Evolutionary conservation across 2,797 vertebrate species (phyloP), one percentile per base, ranked within the genome.

Genomic region (Acanthurus leucopareius): DNA sequence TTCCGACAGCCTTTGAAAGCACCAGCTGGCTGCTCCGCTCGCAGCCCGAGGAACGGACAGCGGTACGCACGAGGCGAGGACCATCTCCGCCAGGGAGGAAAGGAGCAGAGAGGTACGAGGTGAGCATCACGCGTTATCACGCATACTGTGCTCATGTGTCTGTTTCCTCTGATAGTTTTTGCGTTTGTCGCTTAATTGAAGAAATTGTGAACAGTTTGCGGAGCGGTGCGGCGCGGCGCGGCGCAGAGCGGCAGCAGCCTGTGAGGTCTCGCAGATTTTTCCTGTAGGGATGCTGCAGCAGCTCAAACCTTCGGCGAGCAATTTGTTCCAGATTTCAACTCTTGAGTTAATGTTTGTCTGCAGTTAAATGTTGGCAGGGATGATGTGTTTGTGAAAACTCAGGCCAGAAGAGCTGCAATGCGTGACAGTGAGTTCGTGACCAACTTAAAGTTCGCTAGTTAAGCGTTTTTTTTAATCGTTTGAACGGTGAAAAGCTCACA

Each of bases 21-120:
- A 54, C 17, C 91, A 88, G 49, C 57, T 40, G 74, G 82, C 80
- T 76, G 85, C 88, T 86, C 79, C 40, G 83, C 82, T 88, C 57
- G 25, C 85, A 84, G 77, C 74, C 78, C 1, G 44, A 78, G 79
- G 73, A 79, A 42, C 76, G 78, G 83, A 69, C 84, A 61, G 75
- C 69, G 56, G 44, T 2, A 0, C 61, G 25, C 87, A 83, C 56
- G 69, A 85, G 84, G 81, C 89, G 61, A 68, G 63, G 80, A 84
- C 42, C 87, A 40, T 83, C 86, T 83, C 79, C 80, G 77, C 79
- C 64, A 66, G 86, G 77, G 73, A 57, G 62, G 78, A 71, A 20
- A 35, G 69, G 69, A 52, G 10, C 74, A 2, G 66, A 79, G 48
- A 77, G 73, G 82, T 78, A 75, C 69, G 25, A 72, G 86, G 85